Base-by-base conservation (phyloP, 1,140 invertebrate species). In the Microplitis mediator region DNA sequence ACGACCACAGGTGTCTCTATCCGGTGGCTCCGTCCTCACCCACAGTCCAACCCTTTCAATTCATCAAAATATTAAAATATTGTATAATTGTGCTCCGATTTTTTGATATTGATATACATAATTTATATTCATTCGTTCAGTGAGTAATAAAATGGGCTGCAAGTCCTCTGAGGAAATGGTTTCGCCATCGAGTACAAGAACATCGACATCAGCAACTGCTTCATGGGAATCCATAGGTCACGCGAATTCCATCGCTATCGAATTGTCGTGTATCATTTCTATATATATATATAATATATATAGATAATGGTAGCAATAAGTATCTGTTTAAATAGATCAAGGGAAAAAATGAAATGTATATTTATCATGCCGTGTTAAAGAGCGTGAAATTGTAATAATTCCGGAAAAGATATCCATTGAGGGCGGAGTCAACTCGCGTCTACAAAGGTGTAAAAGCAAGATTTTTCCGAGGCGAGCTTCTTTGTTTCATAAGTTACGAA, bases 401-500 rank as follows among this genome's bases (percentile, higher is more conserved):
- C 52, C 5, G 67, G 36, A 34, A 36, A 61, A 69, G 23, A 58
- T 14, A 50, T 52, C 8, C 3, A 4, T 23, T 8, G 9, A 65
- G 69, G 71, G 64, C 39, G 63, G 63, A 66, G 63, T 51, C 39
- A 45, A 45, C 39, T 50, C 39, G 34, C 13, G 54, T 32, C n/a
- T 16, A 16, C 16, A 32, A 62, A 72, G 56, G 64, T 72, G 71
- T 72, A 65, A 58, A 58, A 62, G 63, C 45, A 65, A 67, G 35
- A 75, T 75, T 72, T 71, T 72, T 72, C 63, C 70, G 45, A 60
- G 51, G 66, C 36, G 66, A 75, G 74, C 74, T 75, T 75, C 74
- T 75, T 71, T 75, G 74, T 82, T 82, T 79, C 76, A 78, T 80
- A 78, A 81, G 78, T 77, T 80, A 79, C 81, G 77, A 83, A 83